Evolutionary conservation across 1,140 invertebrate genomes (phyloP).

Genomic region (Cylas formicarius): DNA sequence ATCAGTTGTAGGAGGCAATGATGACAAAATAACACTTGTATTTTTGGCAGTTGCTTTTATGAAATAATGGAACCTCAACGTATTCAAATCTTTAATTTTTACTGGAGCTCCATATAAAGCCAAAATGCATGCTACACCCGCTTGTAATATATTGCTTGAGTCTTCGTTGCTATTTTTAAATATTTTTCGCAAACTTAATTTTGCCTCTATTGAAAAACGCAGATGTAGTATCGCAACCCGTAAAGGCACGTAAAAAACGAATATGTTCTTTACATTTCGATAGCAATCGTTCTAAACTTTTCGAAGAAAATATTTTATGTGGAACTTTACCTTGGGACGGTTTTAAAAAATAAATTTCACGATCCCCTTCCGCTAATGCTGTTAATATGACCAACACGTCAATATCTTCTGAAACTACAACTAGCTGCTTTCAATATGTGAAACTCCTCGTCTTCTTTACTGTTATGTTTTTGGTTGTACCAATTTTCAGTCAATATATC

Average conservation of each 20-base stretch:
- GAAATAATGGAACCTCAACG: slow-evolving; percentile 9
- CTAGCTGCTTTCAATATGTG: slow-evolving; percentile 17
- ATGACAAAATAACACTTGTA: slow-evolving; percentile 4
- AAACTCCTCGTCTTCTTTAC: slow-evolving; percentile 15
- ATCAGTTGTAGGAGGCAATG: slow-evolving; percentile 8
- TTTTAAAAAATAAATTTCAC: slow-evolving; percentile 27
- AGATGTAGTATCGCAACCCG: slow-evolving; percentile 27
- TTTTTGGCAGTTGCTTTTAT: slow-evolving; percentile 11
- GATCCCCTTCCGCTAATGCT: not conserved
- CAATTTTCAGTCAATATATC: slow-evolving; percentile 17
- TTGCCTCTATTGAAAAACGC: slow-evolving; percentile 26
- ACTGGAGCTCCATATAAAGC: slow-evolving; percentile 6
- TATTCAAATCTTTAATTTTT: slow-evolving; percentile 11
- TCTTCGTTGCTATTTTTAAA: slow-evolving; percentile 9
- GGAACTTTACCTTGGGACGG: slow-evolving; percentile 23
- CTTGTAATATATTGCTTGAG: slow-evolving; percentile 8
- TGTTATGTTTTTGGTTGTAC: slow-evolving; percentile 20
- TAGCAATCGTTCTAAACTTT: slow-evolving; percentile 24
- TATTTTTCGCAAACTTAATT: slow-evolving; percentile 22
- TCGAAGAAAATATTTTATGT: slow-evolving; percentile 23
- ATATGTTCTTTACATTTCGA: slow-evolving; percentile 29
- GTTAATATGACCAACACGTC: slow-evolving; percentile 12
- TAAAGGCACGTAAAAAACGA: slow-evolving; percentile 29
- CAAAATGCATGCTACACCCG: slow-evolving; percentile 12
- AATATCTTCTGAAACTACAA: slow-evolving; percentile 15